These are phyloP conservation scores for Stylophora pistillata DNA, from an alignment of 64 coral and sea anemone genomes.

Conservation along the genomic window DNA sequence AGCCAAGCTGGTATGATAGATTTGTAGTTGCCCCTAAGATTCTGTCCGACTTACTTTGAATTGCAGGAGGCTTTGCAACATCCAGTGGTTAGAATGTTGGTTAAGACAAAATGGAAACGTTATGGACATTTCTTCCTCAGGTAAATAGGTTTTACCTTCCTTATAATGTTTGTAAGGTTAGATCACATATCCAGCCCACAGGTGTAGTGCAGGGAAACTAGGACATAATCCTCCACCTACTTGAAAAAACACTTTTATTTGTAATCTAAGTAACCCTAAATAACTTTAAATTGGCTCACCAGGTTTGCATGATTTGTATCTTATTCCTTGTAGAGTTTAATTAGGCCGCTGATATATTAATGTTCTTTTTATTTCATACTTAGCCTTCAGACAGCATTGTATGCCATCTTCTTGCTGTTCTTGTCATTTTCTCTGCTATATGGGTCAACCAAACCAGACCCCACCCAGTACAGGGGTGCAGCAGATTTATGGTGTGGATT, in stretches of 20 bases:
- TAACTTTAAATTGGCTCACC: too few relatives aligned
- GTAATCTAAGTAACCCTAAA: too few relatives aligned
- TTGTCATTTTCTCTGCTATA: conserved; percentile 68
- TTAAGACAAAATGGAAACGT: conserved; percentile 76
- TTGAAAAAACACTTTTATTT: too few relatives aligned
- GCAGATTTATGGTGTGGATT: conserved; percentile 38
- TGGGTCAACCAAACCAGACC: conserved; percentile 48
- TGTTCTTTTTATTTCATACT: background rate
- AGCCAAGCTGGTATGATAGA: too few relatives aligned
- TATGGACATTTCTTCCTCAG: conserved; percentile 66
- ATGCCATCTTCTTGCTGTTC: conserved; percentile 56
- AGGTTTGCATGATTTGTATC: too few relatives aligned
- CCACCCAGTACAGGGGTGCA: conserved; percentile 42
- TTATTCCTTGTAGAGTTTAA: too few relatives aligned
- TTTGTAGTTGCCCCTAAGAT: too few relatives aligned
- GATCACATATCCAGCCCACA: too few relatives aligned
- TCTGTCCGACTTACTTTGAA: too few relatives aligned
- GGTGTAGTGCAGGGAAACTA: too few relatives aligned
- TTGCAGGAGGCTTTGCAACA: conserved; percentile 80
- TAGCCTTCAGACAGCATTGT: conserved; percentile 42
- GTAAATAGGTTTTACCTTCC: background rate
- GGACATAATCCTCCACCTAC: too few relatives aligned
- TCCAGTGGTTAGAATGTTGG: conserved; percentile 82
- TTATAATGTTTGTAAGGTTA: background rate
- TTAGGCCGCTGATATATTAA: too few relatives aligned